Base-by-base conservation (phyloP, 2,797 vertebrate genomes). In the Pempheris klunzingeri region DNA sequence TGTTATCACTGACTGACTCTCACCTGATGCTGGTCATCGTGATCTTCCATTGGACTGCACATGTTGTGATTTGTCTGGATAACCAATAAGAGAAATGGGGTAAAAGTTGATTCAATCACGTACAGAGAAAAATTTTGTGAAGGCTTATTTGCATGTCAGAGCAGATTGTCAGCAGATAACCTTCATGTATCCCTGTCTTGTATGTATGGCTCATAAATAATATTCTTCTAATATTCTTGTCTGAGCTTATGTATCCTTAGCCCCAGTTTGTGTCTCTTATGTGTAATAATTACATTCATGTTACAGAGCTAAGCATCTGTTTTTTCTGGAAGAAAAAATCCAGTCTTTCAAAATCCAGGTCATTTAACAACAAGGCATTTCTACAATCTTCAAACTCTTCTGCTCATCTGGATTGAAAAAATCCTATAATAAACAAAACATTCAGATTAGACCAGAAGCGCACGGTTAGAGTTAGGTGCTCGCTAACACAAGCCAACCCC, bases 1-100 rank as follows among this genome's bases (percentile, higher is more conserved):
- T 65, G 72, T 74, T 80, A 85, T 88, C 54, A 17, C 22, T 59
- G 47, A 58, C 46, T 47, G 44, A 49, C 17, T 78, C 54, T 83
- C 64, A 79, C 71, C 79, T 85, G 66, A 74, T 52, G 1, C 5
- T 26, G 0, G 5, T 46, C 7, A 18, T n/a, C 14, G 38, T 46
- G 54, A 30, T 63, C 47, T 71, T 46, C n/a, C 22, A 64, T 78
- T 80, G 77, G 44, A 55, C n/a, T 0, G 2, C 8, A 20, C 54
- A 34, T 36, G 22, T 59, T 34, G 24, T 50, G 11, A 63, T 46
- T 53, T 3, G 7, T 66, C 46, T 20, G 13, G 36, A 46, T 28
- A 68, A 63, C 49, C 73, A 77, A 36, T 74, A 46, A 70, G 54
- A 80, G 11, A 38, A 46, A 47, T 22, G 7, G 66, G 54, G 38